Base-by-base conservation (phyloP, 2,113 vertebrate genomes). In the Pheucticus melanocephalus region DNA sequence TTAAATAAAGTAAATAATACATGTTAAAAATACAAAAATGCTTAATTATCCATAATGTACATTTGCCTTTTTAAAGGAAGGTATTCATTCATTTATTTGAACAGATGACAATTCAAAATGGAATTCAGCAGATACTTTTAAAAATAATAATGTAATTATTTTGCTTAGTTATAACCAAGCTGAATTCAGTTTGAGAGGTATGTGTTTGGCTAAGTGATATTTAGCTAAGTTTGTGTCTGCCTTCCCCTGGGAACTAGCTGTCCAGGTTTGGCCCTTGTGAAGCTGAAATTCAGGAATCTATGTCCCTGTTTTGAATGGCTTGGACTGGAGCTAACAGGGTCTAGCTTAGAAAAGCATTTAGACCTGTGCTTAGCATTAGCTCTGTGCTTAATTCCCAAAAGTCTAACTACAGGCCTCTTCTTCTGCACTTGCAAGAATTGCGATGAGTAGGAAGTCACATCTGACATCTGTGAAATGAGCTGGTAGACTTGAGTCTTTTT, bases 391-490 rank as follows among this genome's bases (percentile, higher is more conserved):
- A 88, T 85, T 95, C 64, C 59, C 60, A 5, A 40, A 90, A 86
- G 44, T 39, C 76, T 70, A 63, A 66, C 87, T 82, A 47, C 23
- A 18, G 79, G 33, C 20, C 27, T 4, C 15, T 84, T 84, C 89
- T 90, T 83, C 81, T 3, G 47, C 47, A 45, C 72, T 78, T 66
- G 85, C 69, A 86, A 66, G 91, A 90, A 86, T 10, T 27, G 14
- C 35, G 18, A 68, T 64, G 79, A 69, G 84, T 37, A 19, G 71
- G 69, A 88, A 73, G 82, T 56, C 85, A 95, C 72, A 47, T 83
- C 91, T 95, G 95, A 96, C 94, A 91, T 89, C 92, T 97, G 92
- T 84, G 94, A 96, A 95, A 94, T 90, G 88, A 94, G 80, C 88
- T 96, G 85, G 92, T 96, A 95, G 92, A 84, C 86, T 90, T 86